phyloP scores from a whole-genome alignment of 2,113 vertebrate genomes.

The Psittacula cyanocephala region DNA sequence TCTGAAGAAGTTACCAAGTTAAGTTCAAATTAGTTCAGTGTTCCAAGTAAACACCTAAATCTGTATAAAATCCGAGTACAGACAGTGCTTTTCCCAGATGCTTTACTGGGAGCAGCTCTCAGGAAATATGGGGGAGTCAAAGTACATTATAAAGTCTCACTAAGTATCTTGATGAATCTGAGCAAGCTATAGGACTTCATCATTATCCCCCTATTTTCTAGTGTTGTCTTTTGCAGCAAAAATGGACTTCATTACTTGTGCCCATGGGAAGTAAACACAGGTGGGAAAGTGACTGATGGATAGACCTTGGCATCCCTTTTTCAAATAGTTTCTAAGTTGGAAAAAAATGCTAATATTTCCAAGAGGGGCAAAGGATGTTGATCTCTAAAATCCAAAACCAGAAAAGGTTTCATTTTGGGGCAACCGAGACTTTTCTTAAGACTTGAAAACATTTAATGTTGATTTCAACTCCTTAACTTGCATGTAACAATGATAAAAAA shows the following conservation, averaged over 20 bases:
- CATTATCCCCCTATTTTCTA: neutral
- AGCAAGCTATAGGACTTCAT: neutral
- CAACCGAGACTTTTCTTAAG: neutral
- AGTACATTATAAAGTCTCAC: neutral
- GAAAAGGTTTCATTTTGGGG: neutral
- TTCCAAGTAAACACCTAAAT: conserved; percentile 7
- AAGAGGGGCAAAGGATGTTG: neutral
- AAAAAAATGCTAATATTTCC: neutral
- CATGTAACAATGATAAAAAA: too few relatives aligned
- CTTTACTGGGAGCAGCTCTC: neutral
- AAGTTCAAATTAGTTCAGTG: neutral
- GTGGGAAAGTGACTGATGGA: neutral
- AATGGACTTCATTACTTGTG: neutral
- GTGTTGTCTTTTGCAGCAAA: neutral
- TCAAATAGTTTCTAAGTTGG: neutral
- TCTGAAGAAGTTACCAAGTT: neutral
- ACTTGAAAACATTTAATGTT: neutral
- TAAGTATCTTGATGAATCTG: neutral
- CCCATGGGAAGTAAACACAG: neutral
- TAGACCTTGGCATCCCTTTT: neutral
- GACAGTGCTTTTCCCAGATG: neutral
- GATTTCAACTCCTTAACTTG: neutral
- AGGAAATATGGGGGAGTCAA: neutral
- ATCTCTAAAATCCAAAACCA: neutral
- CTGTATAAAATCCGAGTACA: neutral